Base-by-base conservation (phyloP, 1,140 invertebrate genomes). In the Drosophila truncata region DNA sequence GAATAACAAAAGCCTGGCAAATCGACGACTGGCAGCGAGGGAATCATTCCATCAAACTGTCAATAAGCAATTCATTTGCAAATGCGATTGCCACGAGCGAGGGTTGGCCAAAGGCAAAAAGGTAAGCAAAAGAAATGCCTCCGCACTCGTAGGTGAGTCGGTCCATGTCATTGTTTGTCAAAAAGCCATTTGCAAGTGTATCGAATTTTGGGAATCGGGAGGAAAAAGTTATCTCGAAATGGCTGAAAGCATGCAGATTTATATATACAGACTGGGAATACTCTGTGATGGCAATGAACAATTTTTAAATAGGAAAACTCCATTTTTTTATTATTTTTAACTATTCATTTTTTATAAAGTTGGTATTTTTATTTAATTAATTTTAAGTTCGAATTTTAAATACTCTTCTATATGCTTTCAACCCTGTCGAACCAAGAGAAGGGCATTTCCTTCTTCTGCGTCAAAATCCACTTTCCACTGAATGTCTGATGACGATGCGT, bases 51-150 rank as follows among this genome's bases (percentile, higher is more conserved):
- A 90, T 90, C 85, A 90, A 90, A 85, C 85, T 90, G 85, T 90
- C 85, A 90, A 90, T 90, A 90, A 90, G 85, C 85, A 84, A 85
- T 90, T 90, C 85, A 90, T 90, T 90, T 90, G 85, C 85, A 90
- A 90, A 90, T 85, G 85, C 74, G 64, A 74, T 74, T 64, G 54
- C 72, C 77, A 63, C 64, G 8, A 54, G 18, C 75, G 54, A 64
- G 54, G 74, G 66, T 42, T 54, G 47, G 41, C 37, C 49, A 55
- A 44, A 41, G 23, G 39, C 50, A 83, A 71, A 71, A 55, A 49
- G 47, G 31, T 44, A 66, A 35, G 23, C 76, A 47, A 63, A 61
- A 31, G 70, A 59, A 77, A 37, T 44, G 47, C 58, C 41, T 55
- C 54, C 69, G 44, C 69, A 75, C 57, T 75, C 31, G 84, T 81